Evolutionary conservation across 2,113 vertebrate species (phyloP).

Genomic region (Oncorhynchus keta): DNA sequence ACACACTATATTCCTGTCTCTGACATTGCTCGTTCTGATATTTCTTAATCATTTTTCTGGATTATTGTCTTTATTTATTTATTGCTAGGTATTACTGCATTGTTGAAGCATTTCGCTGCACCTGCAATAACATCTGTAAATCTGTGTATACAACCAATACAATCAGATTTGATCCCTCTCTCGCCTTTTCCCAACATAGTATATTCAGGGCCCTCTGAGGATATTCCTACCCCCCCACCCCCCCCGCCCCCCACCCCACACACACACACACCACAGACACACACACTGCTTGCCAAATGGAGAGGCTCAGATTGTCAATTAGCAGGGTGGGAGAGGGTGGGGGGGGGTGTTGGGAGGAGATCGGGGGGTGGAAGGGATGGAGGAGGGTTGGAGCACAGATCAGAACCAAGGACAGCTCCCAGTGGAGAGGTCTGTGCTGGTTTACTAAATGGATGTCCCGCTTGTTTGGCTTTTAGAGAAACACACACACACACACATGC

Average conservation of each 20-base stretch:
- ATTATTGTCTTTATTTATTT: too few species aligned
- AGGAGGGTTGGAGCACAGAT: constrained; percentile 43
- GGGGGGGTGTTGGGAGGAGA: neutral
- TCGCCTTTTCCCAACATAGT: constrained; percentile 52
- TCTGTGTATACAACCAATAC: too few species aligned
- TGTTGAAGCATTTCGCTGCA: too few species aligned
- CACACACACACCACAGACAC: neutral
- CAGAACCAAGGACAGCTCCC: constrained; percentile 77
- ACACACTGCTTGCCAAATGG: constrained; percentile 52
- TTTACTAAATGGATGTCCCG: constrained; percentile 60
- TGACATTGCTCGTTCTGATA: too few species aligned
- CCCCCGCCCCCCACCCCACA: neutral
- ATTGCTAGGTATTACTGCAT: too few species aligned
- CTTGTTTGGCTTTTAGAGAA: constrained; percentile 25
- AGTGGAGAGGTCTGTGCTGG: constrained; percentile 39
- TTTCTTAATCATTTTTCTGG: too few species aligned
- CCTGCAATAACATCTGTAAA: too few species aligned
- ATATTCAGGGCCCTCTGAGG: constrained; percentile 54
- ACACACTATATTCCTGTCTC: too few species aligned
- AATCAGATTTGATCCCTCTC: neutral
- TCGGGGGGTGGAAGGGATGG: too few species aligned
- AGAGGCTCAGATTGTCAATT: constrained; percentile 68
- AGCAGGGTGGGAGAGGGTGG: constrained; percentile 33
- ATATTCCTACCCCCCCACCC: constrained; percentile 24
- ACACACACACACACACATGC: neutral